Percentiles rank a stretch among this genome's conserved stretches.
Conservation (phyloP, 2,888 invertebrate genomes). For the Cyclophora albipunctata region DNA sequence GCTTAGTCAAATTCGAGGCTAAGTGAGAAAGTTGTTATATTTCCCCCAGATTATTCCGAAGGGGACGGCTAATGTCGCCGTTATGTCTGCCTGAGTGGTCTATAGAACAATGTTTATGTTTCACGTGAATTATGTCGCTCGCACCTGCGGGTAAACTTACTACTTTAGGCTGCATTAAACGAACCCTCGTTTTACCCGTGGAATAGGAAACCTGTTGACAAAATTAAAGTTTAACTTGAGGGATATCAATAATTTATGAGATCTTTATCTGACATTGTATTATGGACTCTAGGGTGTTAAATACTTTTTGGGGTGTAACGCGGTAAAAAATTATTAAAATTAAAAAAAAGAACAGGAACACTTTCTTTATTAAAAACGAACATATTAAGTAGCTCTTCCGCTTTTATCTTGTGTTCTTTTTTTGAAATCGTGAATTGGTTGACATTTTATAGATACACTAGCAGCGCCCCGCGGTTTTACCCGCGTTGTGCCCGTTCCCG, state of each 20-base stretch:
- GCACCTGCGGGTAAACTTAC: constrained; percentile 41
- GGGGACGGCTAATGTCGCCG: constrained; percentile 14
- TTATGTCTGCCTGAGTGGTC: constrained; percentile 18
- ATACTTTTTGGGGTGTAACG: no score
- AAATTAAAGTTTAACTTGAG: background rate
- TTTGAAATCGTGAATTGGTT: no score
- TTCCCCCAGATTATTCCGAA: constrained; percentile 15
- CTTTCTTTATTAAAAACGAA: no score
- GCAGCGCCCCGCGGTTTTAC: no score
- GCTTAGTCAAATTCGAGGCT: background rate
- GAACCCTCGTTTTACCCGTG: background rate
- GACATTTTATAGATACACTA: no score
- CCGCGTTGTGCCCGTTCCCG: no score
- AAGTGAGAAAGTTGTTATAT: constrained; percentile 11
- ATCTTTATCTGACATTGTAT: background rate
- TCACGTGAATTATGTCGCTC: constrained; percentile 33
- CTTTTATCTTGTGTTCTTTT: no score
- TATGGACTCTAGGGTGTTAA: background rate
- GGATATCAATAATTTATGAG: background rate
- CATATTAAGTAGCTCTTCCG: no score
- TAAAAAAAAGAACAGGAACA: no score
- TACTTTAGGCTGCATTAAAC: constrained; percentile 27
- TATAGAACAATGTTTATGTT: constrained; percentile 22
- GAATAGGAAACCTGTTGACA: background rate
- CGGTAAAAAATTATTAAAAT: no score